Base-by-base conservation (phyloP, 2,113 vertebrate species). In the Cromileptes altivelis region DNA sequence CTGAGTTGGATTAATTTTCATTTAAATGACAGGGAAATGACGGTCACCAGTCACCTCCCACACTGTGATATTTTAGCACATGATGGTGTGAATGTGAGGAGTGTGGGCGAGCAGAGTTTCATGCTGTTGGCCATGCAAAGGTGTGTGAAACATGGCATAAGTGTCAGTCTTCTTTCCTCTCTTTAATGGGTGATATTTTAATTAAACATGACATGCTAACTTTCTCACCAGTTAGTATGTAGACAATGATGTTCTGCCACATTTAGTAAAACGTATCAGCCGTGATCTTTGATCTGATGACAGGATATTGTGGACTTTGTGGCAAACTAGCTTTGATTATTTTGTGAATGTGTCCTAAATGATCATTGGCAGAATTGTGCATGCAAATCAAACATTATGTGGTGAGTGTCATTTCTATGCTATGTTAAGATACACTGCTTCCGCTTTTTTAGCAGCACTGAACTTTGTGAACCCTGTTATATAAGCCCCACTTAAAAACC, bases 81-180 rank as follows among this genome's bases (percentile, higher is more conserved):
- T 67, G 30, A 40, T 40, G 57, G 73, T 73, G 80, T 75, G 61
- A 78, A 65, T 62, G 57, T 69, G 58, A 70, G 25, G 49, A 17
- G 47, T 78, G 70, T 68, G 49, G 33, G 61, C 1, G 37, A 33
- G 62, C 21, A 52, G 40, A 63, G 40, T 60, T 52, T 69, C 23
- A 69, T 21, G 19, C 75, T 81, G 78, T 82, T 76, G 79, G 45
- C 80, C 81, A 81, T 62, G 33, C 45, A 50, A 19, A 72, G 19
- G 9, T 73, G 40, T 18, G 27, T 7, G 56, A 15, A 69, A 27
- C 12, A 42, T 33, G 23, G 11, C 56, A 49, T 49, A 3, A 42
- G 45, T 19, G 13, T 5, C 52, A 19, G 10, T 30, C 17, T 11
- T 49, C 47, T 77, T 72, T 6, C 3, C 7, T 3, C 47, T 73